A percentile compares a stretch with the other conserved stretches of the same genome.
Conservation (phyloP, 2,888 invertebrate species). For the Calameuta idolon region DNA sequence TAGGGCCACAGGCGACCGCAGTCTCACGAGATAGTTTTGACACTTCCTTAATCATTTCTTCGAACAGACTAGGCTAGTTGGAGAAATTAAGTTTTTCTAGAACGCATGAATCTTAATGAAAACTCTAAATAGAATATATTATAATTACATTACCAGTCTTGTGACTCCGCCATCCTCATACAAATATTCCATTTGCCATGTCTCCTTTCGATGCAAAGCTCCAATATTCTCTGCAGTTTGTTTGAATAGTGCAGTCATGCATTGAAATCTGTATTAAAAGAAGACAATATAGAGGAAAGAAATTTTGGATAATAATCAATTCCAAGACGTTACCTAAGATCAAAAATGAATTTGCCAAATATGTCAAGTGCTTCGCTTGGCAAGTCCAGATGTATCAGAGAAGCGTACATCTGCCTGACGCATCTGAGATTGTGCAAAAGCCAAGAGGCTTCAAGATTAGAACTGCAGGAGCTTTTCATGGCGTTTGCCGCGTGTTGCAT, state of each 20-base stretch:
- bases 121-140: not conserved
- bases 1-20: conserved; percentile 77
- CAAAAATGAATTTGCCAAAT: conserved; percentile 86
- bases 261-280: conserved; percentile 72
- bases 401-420: conserved; percentile 83
- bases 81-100: conserved; percentile 34
- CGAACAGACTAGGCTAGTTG: conserved; percentile 77
- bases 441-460: conserved; percentile 72
- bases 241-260: conserved; percentile 86
- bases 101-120: conserved; percentile 16
- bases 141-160: conserved; percentile 72
- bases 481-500: conserved; percentile 70
- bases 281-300: not conserved
- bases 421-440: conserved; percentile 84
- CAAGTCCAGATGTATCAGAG: conserved; percentile 85
- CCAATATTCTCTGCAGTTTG: conserved; percentile 85
- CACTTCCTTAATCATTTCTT: conserved; percentile 79
- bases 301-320: not conserved
- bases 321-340: conserved; percentile 73
- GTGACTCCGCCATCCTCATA: conserved; percentile 90
- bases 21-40: conserved; percentile 78
- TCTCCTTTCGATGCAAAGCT: conserved; percentile 79
- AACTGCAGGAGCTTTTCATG: conserved; percentile 59
- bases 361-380: conserved; percentile 89
- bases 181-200: conserved; percentile 87